Percentiles rank a stretch among this genome's conserved stretches.
phyloP scores from a whole-genome alignment of 2,797 vertebrate genomes.

The Buphagus erythrorhynchus region DNA sequence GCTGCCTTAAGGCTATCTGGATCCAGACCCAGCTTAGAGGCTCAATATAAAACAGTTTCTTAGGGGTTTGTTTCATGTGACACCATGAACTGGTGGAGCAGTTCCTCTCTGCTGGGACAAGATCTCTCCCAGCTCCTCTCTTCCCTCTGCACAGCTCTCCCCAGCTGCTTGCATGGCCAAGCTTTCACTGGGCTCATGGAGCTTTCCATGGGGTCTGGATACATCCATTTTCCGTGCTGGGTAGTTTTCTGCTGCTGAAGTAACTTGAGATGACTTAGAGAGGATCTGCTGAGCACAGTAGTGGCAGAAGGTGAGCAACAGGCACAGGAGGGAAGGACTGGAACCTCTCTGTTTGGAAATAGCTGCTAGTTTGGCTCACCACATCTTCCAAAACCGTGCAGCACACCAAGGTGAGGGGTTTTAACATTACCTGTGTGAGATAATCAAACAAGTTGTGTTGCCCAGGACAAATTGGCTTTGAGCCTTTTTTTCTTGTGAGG shows the following conservation, averaged over 20 bases:
- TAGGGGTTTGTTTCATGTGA: background rate
- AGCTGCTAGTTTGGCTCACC: background rate
- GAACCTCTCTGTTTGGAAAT: background rate
- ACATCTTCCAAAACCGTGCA: background rate
- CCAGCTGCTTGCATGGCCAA: background rate
- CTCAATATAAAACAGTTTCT: background rate
- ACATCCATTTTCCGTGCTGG: rapidly evolving
- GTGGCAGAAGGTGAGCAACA: background rate
- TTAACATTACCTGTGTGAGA: background rate
- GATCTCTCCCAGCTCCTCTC: background rate
- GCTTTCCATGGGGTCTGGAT: background rate
- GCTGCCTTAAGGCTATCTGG: background rate
- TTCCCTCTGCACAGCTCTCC: background rate
- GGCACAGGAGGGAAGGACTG: background rate
- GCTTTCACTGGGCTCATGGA: background rate
- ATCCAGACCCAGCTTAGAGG: background rate
- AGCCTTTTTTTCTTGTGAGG: background rate
- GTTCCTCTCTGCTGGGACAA: background rate
- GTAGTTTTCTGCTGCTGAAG: background rate
- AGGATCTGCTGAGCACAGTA: rapidly evolving
- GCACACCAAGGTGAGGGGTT: background rate
- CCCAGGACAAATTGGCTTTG: background rate
- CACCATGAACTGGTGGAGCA: background rate
- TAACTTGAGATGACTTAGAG: background rate
- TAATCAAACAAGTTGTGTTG: background rate